A percentile compares a stretch with the other conserved stretches of the same genome.
Conservation (phyloP, 2,797 vertebrate genomes). For the Oophaga sylvatica region DNA sequence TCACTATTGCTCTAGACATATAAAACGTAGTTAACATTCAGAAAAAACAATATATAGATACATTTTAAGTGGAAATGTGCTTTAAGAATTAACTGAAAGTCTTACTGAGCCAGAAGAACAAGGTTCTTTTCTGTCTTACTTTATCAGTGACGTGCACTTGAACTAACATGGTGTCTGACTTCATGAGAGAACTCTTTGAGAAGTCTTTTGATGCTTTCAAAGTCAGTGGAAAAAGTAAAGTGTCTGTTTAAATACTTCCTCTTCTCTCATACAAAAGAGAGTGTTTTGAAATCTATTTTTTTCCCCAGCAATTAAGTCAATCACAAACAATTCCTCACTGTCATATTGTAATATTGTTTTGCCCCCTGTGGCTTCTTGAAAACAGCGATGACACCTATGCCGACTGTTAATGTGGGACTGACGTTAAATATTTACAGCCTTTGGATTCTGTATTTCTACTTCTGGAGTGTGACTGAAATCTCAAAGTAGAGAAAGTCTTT, state of each 20-base stretch:
- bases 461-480: slow-evolving; percentile 69
- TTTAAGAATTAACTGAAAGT: neutral
- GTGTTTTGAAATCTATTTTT: slow-evolving; percentile 48
- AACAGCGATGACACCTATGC: slow-evolving; percentile 73
- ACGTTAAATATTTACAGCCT: slow-evolving; percentile 75
- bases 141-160: neutral
- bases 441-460: slow-evolving; percentile 67
- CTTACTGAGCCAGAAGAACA: neutral
- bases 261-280: slow-evolving; percentile 37
- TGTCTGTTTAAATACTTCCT: slow-evolving; percentile 53
- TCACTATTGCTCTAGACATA: too few relatives aligned
- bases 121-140: slow-evolving; percentile 9
- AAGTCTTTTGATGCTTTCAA: slow-evolving; percentile 57
- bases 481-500: slow-evolving; percentile 68
- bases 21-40: too few relatives aligned
- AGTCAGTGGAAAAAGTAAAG: slow-evolving; percentile 28
- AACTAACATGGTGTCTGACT: slow-evolving; percentile 19
- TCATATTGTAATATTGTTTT: slow-evolving; percentile 58
- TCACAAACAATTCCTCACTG: slow-evolving; percentile 53
- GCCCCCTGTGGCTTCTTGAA: slow-evolving; percentile 62
- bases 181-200: slow-evolving; percentile 30
- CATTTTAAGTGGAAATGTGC: neutral
- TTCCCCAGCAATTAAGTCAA: slow-evolving; percentile 56
- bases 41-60: neutral
- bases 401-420: slow-evolving; percentile 72